These are phyloP conservation scores for Drosophila saltans DNA, from an alignment of 1,140 invertebrate species.

Conservation along the genomic window DNA sequence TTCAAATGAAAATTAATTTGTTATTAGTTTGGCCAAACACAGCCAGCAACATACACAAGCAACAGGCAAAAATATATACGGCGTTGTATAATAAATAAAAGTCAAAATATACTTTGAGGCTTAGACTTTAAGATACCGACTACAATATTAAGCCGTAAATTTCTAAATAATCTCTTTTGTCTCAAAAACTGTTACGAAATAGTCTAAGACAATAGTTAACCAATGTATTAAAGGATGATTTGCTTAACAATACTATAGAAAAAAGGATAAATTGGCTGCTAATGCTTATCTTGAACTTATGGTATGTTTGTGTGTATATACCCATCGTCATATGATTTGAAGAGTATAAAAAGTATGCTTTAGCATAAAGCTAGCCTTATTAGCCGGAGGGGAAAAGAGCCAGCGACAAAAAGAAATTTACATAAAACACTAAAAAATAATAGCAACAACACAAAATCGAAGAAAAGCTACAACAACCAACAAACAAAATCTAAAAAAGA, in stretches of 20 bases:
- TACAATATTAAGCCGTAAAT: neutral
- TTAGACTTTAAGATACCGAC: neutral
- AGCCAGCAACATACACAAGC: slow-evolving; percentile 37
- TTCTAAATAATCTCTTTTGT: too few relatives aligned
- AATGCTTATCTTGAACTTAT: too few relatives aligned
- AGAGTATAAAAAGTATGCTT: slow-evolving; percentile 46
- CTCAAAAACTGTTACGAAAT: too few relatives aligned
- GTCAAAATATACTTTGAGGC: neutral
- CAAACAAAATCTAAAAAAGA: slow-evolving; percentile 35
- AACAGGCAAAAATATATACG: slow-evolving; percentile 40
- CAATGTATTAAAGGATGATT: too few relatives aligned
- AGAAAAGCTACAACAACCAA: slow-evolving; percentile 23
- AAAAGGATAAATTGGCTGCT: too few relatives aligned
- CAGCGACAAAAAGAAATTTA: slow-evolving; percentile 45
- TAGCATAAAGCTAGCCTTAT: slow-evolving; percentile 67
- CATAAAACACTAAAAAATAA: slow-evolving; percentile 71
- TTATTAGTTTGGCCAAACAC: slow-evolving; percentile 71
- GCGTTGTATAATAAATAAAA: neutral
- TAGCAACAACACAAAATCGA: slow-evolving; percentile 41
- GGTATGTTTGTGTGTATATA: neutral
- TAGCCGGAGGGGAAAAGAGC: slow-evolving; percentile 30
- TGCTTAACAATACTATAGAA: too few relatives aligned
- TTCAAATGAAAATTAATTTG: slow-evolving; percentile 75
- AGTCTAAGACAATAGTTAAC: too few relatives aligned
- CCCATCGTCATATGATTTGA: neutral